These are phyloP conservation scores for Muscicapa striata DNA, from an alignment of 2,797 vertebrate genomes.

Conservation along the genomic window DNA sequence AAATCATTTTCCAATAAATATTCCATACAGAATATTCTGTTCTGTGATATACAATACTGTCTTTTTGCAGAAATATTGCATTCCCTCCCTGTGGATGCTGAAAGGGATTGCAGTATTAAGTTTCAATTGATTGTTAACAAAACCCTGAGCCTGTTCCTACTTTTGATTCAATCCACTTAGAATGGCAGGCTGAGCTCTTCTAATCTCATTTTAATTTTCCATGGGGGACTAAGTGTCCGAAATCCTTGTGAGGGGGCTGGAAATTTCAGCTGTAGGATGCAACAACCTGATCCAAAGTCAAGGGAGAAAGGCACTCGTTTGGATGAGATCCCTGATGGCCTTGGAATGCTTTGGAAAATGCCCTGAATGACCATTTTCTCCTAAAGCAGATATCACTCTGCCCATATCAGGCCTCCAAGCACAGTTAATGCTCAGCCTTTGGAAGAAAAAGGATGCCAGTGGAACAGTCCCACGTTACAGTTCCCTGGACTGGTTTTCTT, in stretches of 20 bases:
- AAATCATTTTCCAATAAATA: slow-evolving; percentile 64
- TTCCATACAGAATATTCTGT: slow-evolving; percentile 49
- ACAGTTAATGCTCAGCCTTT: neutral
- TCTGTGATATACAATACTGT: slow-evolving; percentile 42
- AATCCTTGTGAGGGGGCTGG: slow-evolving; percentile 9
- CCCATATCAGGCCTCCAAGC: neutral
- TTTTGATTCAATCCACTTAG: slow-evolving; percentile 65
- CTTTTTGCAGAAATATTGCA: slow-evolving; percentile 53
- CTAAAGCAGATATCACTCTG: neutral
- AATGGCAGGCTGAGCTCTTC: slow-evolving; percentile 49
- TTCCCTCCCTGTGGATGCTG: slow-evolving; percentile 55
- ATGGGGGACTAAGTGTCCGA: slow-evolving; percentile 19
- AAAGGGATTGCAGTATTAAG: slow-evolving; percentile 43
- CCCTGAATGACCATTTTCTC: neutral
- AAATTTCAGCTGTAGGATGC: slow-evolving; percentile 14
- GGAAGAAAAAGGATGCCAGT: neutral
- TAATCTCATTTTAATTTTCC: slow-evolving; percentile 69
- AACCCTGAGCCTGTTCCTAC: slow-evolving; percentile 39
- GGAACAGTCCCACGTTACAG: fast-evolving
- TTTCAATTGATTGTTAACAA: slow-evolving; percentile 65
- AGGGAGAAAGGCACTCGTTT: neutral
- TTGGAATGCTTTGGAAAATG: neutral
- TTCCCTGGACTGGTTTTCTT: neutral
- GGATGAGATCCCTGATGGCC: neutral
- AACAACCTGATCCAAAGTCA: neutral